Evolutionary conservation across 2,888 invertebrate genomes (phyloP).

Genomic region (Ophioninae sp.): DNA sequence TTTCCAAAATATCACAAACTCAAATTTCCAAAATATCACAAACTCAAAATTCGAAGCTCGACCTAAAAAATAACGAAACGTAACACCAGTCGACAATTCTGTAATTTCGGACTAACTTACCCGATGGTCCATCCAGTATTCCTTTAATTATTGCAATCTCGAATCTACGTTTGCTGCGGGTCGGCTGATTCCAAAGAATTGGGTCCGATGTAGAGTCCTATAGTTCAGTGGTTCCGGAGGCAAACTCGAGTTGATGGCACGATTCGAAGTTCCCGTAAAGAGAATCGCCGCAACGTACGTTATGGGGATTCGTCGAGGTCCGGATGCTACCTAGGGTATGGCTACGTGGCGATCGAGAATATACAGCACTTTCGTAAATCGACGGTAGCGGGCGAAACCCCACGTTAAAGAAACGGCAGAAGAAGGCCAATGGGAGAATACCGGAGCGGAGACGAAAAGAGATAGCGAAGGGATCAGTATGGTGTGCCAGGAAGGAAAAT

Average conservation of each 20-base stretch:
- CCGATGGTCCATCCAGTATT: no score
- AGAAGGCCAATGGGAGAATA: constrained; percentile 44
- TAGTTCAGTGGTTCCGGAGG: background rate
- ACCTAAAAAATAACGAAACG: no score
- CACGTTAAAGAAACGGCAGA: constrained; percentile 4
- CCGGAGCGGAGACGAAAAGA: constrained; percentile 46
- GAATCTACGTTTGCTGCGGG: background rate
- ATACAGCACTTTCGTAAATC: constrained; percentile 50
- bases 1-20: no score
- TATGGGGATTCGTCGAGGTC: constrained; percentile 19
- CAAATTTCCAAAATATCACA: no score
- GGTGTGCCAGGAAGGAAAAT: constrained; percentile 46
- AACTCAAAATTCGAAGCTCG: no score
- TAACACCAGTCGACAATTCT: no score
- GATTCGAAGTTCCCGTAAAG: background rate
- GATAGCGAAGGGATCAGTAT: constrained; percentile 56
- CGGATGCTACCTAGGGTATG: constrained; percentile 25
- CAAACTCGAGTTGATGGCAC: background rate
- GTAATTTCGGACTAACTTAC: no score
- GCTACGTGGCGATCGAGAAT: constrained; percentile 37
- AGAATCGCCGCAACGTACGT: background rate
- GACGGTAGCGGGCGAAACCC: constrained; percentile 39
- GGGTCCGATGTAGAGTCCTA: background rate
- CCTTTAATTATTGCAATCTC: background rate
- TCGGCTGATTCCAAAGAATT: background rate